Percentiles rank a stretch among this genome's conserved stretches.
Conservation (phyloP, 2,888 invertebrate species). For the Cetonia aurata region DNA sequence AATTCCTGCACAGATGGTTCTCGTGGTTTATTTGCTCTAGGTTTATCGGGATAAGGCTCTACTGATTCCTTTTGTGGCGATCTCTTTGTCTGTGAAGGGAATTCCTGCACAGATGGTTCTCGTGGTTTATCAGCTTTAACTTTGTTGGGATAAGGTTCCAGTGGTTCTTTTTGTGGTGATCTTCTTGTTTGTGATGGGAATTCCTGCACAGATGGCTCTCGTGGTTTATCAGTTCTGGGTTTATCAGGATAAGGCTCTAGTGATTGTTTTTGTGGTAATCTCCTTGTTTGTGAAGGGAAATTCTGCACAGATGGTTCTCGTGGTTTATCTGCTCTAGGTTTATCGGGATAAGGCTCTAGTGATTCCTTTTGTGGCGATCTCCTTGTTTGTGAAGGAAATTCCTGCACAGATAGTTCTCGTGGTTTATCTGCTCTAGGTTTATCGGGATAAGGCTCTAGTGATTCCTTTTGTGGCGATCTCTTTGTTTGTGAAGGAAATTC, state of each 20-base stretch:
- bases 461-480: constrained; percentile 46
- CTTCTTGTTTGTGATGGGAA: constrained; percentile 54
- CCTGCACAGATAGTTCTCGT: constrained; percentile 41
- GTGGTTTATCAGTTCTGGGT: constrained; percentile 14
- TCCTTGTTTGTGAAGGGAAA: constrained; percentile 53
- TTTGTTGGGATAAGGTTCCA: constrained; percentile 41
- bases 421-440: constrained; percentile 26
- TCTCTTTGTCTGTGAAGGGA: constrained; percentile 51
- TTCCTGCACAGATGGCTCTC: constrained; percentile 49
- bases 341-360: constrained; percentile 46
- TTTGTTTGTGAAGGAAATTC: constrained; percentile 50
- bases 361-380: constrained; percentile 47
- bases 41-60: constrained; percentile 50
- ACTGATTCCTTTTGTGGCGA: constrained; percentile 51
- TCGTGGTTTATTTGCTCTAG: neutral
- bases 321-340: constrained; percentile 41
- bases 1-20: constrained; percentile 47
- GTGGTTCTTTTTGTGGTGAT: constrained; percentile 48
- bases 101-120: constrained; percentile 47
- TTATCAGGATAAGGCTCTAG: neutral
- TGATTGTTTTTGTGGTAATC: constrained; percentile 47
- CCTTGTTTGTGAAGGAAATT: constrained; percentile 49
- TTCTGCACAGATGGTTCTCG: constrained; percentile 46
- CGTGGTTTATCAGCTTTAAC: constrained; percentile 14
- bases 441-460: constrained; percentile 48